Conservation (phyloP, 2,113 vertebrate genomes). For the Eonycteris spelaea region DNA sequence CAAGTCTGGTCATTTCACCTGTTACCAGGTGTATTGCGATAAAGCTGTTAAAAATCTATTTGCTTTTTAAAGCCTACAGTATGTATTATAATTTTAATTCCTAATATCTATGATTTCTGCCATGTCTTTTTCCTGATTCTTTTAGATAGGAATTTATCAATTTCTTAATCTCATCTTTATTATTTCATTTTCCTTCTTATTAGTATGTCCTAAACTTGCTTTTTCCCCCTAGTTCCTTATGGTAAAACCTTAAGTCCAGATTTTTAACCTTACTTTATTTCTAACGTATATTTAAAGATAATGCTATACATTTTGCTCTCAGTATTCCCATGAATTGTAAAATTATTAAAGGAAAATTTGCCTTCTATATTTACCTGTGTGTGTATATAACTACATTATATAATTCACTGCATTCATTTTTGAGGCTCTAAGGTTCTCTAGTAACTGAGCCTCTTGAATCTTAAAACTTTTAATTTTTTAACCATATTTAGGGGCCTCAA, state of each 20-base stretch:
- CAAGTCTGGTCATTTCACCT: not conserved
- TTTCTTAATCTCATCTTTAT: not conserved
- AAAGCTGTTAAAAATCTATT: not conserved
- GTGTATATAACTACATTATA: not conserved
- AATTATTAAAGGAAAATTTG: not conserved
- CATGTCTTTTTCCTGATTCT: not conserved
- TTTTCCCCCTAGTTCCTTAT: not conserved
- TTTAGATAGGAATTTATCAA: not conserved
- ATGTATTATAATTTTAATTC: not conserved
- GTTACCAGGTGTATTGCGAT: not conserved
- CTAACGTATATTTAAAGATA: not conserved
- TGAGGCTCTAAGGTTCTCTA: not conserved
- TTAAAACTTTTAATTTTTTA: not conserved
- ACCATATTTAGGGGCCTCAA: not conserved
- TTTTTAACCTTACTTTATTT: not conserved
- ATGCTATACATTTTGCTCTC: not conserved
- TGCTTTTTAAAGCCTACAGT: not conserved
- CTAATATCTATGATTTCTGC: not conserved
- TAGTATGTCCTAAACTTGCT: not conserved
- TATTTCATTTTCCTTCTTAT: not conserved
- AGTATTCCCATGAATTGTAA: not conserved
- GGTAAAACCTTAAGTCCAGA: not conserved
- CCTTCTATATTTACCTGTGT: not conserved
- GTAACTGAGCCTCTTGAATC: not conserved
- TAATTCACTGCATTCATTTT: not conserved